Base-by-base conservation (phyloP, 2,797 vertebrate species). In the Anguilla marmorata region DNA sequence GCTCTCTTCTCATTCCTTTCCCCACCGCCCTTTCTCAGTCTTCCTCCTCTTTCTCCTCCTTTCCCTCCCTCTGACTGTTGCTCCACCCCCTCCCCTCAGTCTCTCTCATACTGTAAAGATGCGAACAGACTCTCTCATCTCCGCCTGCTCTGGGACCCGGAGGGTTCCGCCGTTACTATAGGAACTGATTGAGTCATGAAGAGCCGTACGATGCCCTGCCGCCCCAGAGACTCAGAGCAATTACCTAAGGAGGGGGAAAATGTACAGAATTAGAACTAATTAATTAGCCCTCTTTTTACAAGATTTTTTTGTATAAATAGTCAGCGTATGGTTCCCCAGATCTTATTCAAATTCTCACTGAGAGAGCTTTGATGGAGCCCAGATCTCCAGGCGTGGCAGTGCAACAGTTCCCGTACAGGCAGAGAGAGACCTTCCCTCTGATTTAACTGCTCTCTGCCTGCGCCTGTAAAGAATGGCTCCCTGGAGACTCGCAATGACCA, bases 61-160 rank as follows among this genome's bases (percentile, higher is more conserved):
- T 56, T 54, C 27, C 66, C 6, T 33, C 14, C 2, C 33, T 4
- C 72, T 37, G 21, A 7, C n/a, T 27, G 48, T 76, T 16, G 2
- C 1, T 79, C 7, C 30, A 88, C 89, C 86, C 54, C 50, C 50
- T 84, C 89, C n/a, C 66, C 52, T 89, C 12, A 7, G 87, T 2
- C 88, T 0, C 1, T 16, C 11, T 0, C 0, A 0, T 21, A 83
- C 12, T 76, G 50, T 19, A n/a, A 76, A 0, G 74, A 21, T 76
- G 74, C 41, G 30, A 41, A 19, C 74, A 41, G 30, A 30, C 69
- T 33, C 69, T 19, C 27, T 30, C 69, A 33, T 74, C 69, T 7
- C 30, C 19, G 74, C 76, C 9, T 48, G 41, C 76, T 80, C 76
- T 24, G 41, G 45, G 19, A 80, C 37, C 37, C 41, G 41, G 76